A percentile compares a stretch with the other conserved stretches of the same genome.
These are phyloP conservation scores for Hypomecis atomaria DNA, from an alignment of 2,888 invertebrate species.

Conservation along the genomic window DNA sequence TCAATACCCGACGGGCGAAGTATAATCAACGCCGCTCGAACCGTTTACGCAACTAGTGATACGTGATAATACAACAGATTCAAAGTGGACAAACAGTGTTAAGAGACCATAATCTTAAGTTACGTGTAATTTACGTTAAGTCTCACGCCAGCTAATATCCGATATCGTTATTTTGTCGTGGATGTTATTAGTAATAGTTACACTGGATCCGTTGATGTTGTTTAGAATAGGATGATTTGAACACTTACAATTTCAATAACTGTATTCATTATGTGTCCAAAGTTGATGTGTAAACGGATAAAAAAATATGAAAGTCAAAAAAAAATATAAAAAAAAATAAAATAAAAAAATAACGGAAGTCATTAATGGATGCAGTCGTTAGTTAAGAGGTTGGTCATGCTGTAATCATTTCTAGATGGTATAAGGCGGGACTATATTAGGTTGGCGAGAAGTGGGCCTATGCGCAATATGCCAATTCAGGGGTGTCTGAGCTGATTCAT, in stretches of 20 bases:
- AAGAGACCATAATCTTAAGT: slow-evolving; percentile 22
- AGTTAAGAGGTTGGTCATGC: slow-evolving; percentile 13
- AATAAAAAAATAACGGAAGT: slow-evolving; percentile 5
- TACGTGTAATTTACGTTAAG: slow-evolving; percentile 25
- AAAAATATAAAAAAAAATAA: slow-evolving; percentile 15
- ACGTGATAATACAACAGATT: slow-evolving; percentile 17
- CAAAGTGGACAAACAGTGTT: slow-evolving; percentile 25
- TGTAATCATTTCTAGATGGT: slow-evolving; percentile 10
- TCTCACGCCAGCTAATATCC: slow-evolving; percentile 12
- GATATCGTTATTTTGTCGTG: slow-evolving; percentile 25
- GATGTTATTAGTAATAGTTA: slow-evolving; percentile 28
- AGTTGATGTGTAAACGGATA: slow-evolving; percentile 33
- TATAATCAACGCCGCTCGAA: slow-evolving; percentile 11
- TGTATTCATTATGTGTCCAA: slow-evolving; percentile 28
- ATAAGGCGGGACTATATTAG: neutral
- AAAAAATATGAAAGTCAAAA: slow-evolving; percentile 10
- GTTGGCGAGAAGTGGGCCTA: slow-evolving; percentile 1
- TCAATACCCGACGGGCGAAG: slow-evolving; percentile 4
- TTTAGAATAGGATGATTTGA: slow-evolving; percentile 28
- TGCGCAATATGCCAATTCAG: too few species aligned
- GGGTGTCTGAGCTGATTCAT: too few species aligned
- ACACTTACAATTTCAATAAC: slow-evolving; percentile 13
- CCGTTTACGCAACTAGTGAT: slow-evolving; percentile 27
- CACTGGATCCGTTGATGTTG: slow-evolving; percentile 20
- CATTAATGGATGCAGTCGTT: slow-evolving; percentile 4